phyloP scores from a whole-genome alignment of 2,888 invertebrate species.

The Drosophila anomalata region DNA sequence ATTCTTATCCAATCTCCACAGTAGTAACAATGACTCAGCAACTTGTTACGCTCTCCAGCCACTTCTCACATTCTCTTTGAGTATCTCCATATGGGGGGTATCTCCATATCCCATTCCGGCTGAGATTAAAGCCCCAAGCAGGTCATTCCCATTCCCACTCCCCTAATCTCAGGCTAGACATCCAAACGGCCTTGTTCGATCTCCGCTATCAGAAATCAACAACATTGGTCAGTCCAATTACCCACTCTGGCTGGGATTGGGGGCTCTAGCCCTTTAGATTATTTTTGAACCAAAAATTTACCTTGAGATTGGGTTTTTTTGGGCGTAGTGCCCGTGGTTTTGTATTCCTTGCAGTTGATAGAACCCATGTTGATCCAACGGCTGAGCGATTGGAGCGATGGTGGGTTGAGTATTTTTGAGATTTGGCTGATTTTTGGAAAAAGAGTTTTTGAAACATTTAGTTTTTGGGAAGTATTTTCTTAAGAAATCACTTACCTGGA shows the following conservation, averaged over 20 bases:
- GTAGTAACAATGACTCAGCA: constrained; percentile 19
- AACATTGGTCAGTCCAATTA: constrained; percentile 22
- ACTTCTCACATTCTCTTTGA: not conserved
- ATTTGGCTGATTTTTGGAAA: not conserved
- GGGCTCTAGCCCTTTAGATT: not conserved
- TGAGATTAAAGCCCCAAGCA: constrained; percentile 4
- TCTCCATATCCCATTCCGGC: constrained; percentile 1
- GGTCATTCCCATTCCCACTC: constrained; percentile 36
- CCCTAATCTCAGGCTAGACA: constrained; percentile 19
- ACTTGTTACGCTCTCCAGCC: constrained; percentile 10
- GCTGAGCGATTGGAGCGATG: not conserved
- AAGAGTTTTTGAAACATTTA: not conserved
- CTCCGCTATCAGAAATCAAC: constrained; percentile 18
- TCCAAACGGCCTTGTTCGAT: constrained; percentile 23
- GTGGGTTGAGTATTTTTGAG: not conserved
- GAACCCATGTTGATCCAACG: constrained; percentile 77
- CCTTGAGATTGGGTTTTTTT: constrained; percentile 64
- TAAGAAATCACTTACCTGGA: not conserved
- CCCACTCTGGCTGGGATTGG: not conserved
- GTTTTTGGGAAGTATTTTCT: no score
- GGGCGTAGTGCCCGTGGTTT: constrained; percentile 74
- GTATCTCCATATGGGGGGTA: constrained; percentile 2
- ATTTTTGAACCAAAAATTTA: constrained; percentile 18
- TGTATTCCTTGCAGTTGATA: constrained; percentile 82
- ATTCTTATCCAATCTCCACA: not conserved